Evolutionary conservation across 2,888 invertebrate genomes (phyloP).

Genomic region (Volucella inanis): DNA sequence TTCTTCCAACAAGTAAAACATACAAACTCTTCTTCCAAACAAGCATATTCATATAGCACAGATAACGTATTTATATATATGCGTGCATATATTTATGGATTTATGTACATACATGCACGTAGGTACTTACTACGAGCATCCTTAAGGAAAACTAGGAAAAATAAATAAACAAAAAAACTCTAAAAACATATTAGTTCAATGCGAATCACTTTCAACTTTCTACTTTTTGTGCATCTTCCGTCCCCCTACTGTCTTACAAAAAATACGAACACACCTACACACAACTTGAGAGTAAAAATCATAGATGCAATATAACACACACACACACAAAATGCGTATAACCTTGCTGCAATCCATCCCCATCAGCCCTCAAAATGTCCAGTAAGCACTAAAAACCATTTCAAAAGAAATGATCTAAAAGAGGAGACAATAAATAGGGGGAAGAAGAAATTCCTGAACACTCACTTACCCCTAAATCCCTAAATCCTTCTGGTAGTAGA

Average conservation of each 20-base stretch:
- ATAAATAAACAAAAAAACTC: neutral
- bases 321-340: conserved; percentile 39
- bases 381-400: neutral
- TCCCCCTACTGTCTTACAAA: neutral
- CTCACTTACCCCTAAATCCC: neutral
- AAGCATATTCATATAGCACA: conserved; percentile 10
- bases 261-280: neutral
- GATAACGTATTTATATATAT: too few species aligned
- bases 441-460: conserved; percentile 36
- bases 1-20: conserved; percentile 53
- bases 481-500: too few species aligned
- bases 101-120: too few species aligned
- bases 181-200: conserved; percentile 64
- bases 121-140: neutral
- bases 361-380: neutral
- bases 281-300: conserved; percentile 11
- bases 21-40: neutral
- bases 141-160: neutral
- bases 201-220: conserved; percentile 75
- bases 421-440: neutral
- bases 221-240: conserved; percentile 30
- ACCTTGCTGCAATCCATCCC: neutral
- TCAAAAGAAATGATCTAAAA: conserved; percentile 26
- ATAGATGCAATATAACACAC: neutral
- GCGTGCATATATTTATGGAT: too few species aligned